Base-by-base conservation (phyloP, 1,140 invertebrate species). In the Calliphora vicina region DNA sequence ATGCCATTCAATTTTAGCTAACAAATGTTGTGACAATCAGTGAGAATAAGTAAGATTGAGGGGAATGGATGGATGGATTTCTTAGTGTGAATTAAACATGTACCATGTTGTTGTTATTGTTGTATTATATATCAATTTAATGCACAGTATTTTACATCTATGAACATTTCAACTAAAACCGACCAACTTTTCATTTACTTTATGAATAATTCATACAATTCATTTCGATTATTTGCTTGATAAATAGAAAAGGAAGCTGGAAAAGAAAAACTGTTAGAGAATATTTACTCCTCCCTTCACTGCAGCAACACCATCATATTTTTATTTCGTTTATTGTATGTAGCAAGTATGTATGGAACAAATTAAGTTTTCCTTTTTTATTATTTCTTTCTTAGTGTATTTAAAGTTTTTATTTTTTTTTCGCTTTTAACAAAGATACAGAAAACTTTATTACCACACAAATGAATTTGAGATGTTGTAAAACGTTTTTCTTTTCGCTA, bases 141-240 rank as follows among this genome's bases (percentile, higher is more conserved):
- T 67, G 10, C 20, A 57, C 17, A n/a, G 61, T 10, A 23, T 67
- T 67, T 10, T 67, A 67, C 20, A 67, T 67, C 61, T 67, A n/a
- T n/a, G n/a, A n/a, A 67, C 61, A 23, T 25, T 67, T 67, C 61
- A 67, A 67, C 61, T 67, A 67, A 25, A 29, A 29, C 42, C 1
- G 72, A 45, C 72, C n/a, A 82, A 82, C 20, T 82, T 82, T 82
- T 76, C 43, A 50, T n/a, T 29, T 13, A 15, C 12, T 82, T 76
- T 76, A 76, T 82, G 82, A 82, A 82, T 82, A 82, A 82, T 76
- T 82, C 71, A 82, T 82, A 26, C 43, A 43, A 29, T 72, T 73
- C 29, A 45, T 57, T 45, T 82, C 72, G 82, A 76, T 78, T 73
- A 82, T 82, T 82, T 50, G 27, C 67, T 76, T 74, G 35, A 45